Evolutionary conservation across 2,888 invertebrate species (phyloP).

Genomic region (Mantis religiosa): DNA sequence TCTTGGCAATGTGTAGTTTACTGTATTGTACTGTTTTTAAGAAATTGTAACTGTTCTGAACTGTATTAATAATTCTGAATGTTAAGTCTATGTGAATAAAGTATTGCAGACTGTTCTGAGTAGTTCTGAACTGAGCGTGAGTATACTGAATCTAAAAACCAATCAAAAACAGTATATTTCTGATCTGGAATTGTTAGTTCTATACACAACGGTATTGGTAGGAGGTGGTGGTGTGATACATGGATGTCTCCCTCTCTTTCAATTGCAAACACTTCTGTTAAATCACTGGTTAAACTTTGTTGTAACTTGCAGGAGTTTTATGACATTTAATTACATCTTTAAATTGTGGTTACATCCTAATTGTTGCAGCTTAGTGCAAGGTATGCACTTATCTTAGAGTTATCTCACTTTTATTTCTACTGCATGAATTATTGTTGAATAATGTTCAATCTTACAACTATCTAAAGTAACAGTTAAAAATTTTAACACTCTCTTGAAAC

Average conservation of each 20-base stretch:
- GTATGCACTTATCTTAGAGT: too few species aligned
- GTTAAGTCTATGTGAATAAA: background rate
- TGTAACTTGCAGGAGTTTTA: too few species aligned
- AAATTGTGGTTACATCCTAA: too few species aligned
- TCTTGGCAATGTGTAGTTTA: background rate
- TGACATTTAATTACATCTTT: too few species aligned
- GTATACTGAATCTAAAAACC: background rate
- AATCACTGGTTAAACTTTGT: too few species aligned
- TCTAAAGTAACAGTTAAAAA: too few species aligned
- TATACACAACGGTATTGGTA: background rate
- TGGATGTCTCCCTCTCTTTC: background rate
- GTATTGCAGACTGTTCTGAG: background rate
- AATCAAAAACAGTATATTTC: background rate
- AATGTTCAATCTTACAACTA: too few species aligned
- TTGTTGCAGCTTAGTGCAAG: too few species aligned
- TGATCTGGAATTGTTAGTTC: background rate
- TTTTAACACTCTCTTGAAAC: too few species aligned
- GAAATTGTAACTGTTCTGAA: background rate
- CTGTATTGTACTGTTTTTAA: slow-evolving; percentile 14
- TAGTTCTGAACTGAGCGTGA: background rate
- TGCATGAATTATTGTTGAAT: too few species aligned
- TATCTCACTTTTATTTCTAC: too few species aligned
- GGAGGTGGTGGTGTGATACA: background rate
- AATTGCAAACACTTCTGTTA: background rate
- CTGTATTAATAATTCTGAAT: background rate